These are phyloP conservation scores for Psammodynastes pulverulentus DNA, from an alignment of 2,113 vertebrate genomes.

Conservation along the genomic window DNA sequence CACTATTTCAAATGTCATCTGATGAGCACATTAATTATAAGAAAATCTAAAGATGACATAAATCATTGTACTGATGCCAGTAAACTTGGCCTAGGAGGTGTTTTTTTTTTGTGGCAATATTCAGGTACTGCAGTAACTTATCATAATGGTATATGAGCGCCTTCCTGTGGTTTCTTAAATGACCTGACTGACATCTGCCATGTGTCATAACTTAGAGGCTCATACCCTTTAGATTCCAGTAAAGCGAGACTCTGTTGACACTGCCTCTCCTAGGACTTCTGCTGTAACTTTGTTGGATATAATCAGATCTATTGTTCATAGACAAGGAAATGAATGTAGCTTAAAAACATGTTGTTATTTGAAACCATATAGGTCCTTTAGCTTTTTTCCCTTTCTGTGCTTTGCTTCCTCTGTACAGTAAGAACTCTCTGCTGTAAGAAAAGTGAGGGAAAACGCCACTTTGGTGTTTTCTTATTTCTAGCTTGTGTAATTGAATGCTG, in stretches of 20 bases:
- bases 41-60: not conserved
- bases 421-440: not conserved
- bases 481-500: not conserved
- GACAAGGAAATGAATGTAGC: not conserved
- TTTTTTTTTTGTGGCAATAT: not conserved
- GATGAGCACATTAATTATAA: not conserved
- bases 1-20: not conserved
- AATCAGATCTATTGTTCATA: not conserved
- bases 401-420: not conserved
- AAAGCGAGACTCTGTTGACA: not conserved
- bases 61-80: not conserved
- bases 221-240: not conserved
- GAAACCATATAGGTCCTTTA: not conserved
- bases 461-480: not conserved
- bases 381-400: too few relatives aligned
- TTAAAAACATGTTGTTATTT: not conserved
- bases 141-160: not conserved
- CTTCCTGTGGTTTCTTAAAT: not conserved
- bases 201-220: not conserved
- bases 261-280: not conserved
- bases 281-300: fast-evolving
- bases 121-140: not conserved
- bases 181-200: constrained; percentile 17
- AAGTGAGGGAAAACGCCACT: not conserved
- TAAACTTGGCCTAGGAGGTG: not conserved